phyloP scores from a whole-genome alignment of 2,797 vertebrate species.

The Pogoniulus pusillus region DNA sequence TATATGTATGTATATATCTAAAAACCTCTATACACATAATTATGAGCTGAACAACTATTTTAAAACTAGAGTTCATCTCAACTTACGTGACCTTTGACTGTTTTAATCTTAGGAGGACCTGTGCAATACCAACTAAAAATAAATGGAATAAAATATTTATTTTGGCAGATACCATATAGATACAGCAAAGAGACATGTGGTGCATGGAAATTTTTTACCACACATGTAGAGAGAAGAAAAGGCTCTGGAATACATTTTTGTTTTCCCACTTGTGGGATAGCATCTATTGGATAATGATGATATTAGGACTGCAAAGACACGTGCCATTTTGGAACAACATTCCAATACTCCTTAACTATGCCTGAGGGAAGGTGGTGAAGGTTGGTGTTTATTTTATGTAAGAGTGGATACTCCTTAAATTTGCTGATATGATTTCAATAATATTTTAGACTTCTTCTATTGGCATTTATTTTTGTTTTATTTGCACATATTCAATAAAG shows the following conservation, averaged over 20 bases:
- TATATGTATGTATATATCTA: neutral
- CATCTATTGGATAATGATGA: conserved; percentile 76
- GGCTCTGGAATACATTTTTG: conserved; percentile 69
- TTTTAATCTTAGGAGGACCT: conserved; percentile 71
- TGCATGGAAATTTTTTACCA: conserved; percentile 69
- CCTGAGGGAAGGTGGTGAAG: conserved; percentile 45
- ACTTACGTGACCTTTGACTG: conserved; percentile 75
- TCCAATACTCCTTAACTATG: conserved; percentile 24
- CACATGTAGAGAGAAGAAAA: conserved; percentile 72
- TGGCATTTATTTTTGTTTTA: neutral
- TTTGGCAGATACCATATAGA: conserved; percentile 73
- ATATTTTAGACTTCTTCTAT: neutral
- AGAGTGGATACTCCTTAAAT: conserved; percentile 22
- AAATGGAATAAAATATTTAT: conserved; percentile 77
- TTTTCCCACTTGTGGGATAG: conserved; percentile 74
- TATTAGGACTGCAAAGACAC: conserved; percentile 69
- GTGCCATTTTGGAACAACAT: conserved; percentile 67
- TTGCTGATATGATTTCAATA: conserved; percentile 29
- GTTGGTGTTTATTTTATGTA: conserved; percentile 45
- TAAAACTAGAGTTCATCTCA: conserved; percentile 74
- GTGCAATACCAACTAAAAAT: conserved; percentile 73
- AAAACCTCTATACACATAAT: conserved; percentile 66
- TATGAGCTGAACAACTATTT: conserved; percentile 60
- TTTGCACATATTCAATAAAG: neutral
- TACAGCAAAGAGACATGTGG: conserved; percentile 71